Evolutionary conservation across 2,113 vertebrate species (phyloP), one percentile per base, ranked within the genome.

Genomic region (Sterna hirundo): DNA sequence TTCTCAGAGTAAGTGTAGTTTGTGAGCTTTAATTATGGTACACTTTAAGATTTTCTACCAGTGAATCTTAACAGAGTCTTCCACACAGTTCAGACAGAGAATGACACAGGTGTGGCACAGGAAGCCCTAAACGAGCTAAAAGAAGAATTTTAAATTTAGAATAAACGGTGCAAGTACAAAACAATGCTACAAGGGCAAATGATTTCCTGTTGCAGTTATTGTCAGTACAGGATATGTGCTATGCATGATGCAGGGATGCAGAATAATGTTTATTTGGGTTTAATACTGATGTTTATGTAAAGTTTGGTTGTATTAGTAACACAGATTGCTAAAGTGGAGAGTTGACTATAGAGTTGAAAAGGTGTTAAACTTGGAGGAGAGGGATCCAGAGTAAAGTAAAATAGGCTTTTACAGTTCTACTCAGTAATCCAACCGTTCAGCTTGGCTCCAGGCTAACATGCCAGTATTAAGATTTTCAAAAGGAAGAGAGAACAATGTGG

Each of bases 91-190:
- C 23, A 65, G 55, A 68, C 52, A 46, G 65, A 61, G 86, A 65
- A 64, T 85, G 84, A 51, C 89, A 77, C 91, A 97, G 86, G 91
- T 96, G 96, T 15, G 1, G 66, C 81, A 60, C 93, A 95, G 96
- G 95, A 97, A 97, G 81, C 87, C 58, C 75, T 82, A 85, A 94
- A 93, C 66, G 89, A 90, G 51, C 89, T 30, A 83, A 86, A 91
- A 94, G 88, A 91, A 87, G 89, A 90, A 85, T 72, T 91, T 97
- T 93, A 89, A 96, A 96, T 95, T 95, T 94, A 93, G 91, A 95
- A 91, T 94, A 91, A 93, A 84, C 91, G 70, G 11, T 93, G 32
- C 54, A 77, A 13, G 7, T 61, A 36, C 46, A 30, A 70, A 96
- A 93, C 86, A 94, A 91, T 96, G 93, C 70, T 70, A 10, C 61